Evolutionary conservation across 2,797 vertebrate genomes (phyloP), one percentile per base, ranked within the genome.

Genomic region (Halcyon smyrnensis): DNA sequence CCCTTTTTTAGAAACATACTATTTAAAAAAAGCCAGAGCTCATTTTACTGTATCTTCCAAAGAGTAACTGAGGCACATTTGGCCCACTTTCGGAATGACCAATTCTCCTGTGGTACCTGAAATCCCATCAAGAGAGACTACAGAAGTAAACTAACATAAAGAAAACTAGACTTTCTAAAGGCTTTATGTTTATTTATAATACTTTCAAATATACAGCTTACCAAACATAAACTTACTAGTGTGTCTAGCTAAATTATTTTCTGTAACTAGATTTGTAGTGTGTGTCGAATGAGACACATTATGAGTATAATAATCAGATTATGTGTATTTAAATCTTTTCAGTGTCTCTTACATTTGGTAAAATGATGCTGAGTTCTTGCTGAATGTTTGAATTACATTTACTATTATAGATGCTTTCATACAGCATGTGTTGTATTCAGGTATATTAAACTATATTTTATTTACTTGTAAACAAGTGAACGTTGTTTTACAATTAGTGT

Each of bases 401-500:
- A 43, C 24, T 93, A 80, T 65, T 87, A 39, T 82, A 93, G 56
- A 57, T 88, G 73, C 50, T 68, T 95, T 90, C 12, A 6, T 85
- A 71, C 6, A 81, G 25, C 62, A 84, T 65, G 78, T 84, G 12
- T 73, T 94, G 46, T 78, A 50, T 82, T 89, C 64, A 91, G 73
- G 74, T 92, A 46, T 84, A 85, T 81, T 88, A 69, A 89, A 76
- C 74, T 70, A 8, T 68, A 41, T 91, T 92, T 81, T 79, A 79
- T 91, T 82, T 94, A 82, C 59, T 84, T 91, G 18, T 56, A 89
- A 89, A 84, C 30, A 57, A 92, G 36, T 85, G 37, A 87, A 84
- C 56, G 64, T 93, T 62, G 20, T 96, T 96, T 96, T 94, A 30
- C 88, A 97, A 95, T 95, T 67, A 69, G 30, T 77, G 32, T 87